phyloP scores from a whole-genome alignment of 2,797 vertebrate species.

The Anisognathus igniventris region DNA sequence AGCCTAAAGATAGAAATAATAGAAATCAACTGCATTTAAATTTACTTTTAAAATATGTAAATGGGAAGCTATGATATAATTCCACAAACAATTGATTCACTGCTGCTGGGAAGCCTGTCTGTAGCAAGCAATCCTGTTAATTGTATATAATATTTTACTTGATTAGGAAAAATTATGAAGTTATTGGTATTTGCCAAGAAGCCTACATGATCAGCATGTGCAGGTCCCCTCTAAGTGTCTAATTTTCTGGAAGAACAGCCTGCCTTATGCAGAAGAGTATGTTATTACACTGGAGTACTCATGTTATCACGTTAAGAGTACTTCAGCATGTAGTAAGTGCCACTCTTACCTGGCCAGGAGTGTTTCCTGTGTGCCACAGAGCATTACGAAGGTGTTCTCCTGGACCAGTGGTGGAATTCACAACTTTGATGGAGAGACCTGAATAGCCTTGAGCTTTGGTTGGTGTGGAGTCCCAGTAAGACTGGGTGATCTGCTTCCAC shows the following conservation, averaged over 20 bases:
- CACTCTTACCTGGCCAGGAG: constrained; percentile 86
- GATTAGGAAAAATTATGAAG: not conserved
- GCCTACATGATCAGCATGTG: not conserved
- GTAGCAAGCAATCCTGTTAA: not conserved
- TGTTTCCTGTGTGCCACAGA: constrained; percentile 98
- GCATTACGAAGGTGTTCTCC: constrained; percentile 97
- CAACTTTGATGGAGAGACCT: constrained; percentile 95
- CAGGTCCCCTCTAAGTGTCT: not conserved
- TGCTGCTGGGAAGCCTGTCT: not conserved
- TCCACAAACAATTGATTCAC: not conserved
- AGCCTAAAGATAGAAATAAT: not conserved
- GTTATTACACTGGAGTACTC: not conserved
- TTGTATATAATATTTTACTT: not conserved
- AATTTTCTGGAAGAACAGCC: not conserved
- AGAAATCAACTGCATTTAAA: not conserved
- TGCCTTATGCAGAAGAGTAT: not conserved
- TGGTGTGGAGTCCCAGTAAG: constrained; percentile 93
- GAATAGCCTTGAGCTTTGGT: constrained; percentile 97
- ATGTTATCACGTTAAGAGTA: not conserved
- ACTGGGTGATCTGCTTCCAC: constrained; percentile 99
- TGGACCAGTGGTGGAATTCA: constrained; percentile 97
- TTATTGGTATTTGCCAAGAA: not conserved
- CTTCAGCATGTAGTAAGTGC: not conserved
- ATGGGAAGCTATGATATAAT: not conserved
- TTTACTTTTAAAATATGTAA: not conserved